A percentile compares a stretch with the other conserved stretches of the same genome.
These are phyloP conservation scores for Melanotaenia boesemani DNA, from an alignment of 2,797 vertebrate species.

Conservation along the genomic window DNA sequence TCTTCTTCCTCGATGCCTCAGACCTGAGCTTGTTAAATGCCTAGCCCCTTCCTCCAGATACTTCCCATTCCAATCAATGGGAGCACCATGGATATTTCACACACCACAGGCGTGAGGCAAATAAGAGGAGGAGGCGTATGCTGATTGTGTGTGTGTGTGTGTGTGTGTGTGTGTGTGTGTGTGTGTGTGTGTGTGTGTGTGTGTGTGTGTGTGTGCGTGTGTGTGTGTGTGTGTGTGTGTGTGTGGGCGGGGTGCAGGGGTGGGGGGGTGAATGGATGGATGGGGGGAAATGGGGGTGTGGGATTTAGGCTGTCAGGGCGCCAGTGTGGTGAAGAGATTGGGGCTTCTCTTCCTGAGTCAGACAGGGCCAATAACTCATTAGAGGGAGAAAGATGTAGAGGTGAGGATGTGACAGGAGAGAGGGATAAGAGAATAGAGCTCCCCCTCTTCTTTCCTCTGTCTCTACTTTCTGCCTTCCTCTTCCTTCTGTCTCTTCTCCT, in stretches of 20 bases:
- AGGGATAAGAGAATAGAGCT: constrained; percentile 42
- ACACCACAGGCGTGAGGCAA: constrained; percentile 57
- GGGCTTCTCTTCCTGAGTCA: constrained; percentile 76
- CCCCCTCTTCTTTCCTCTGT: constrained; percentile 30
- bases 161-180: neutral
- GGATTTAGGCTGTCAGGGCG: constrained; percentile 75
- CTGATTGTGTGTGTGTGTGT: constrained; percentile 32
- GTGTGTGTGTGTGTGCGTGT: constrained; percentile 12
- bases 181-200: constrained; percentile 18
- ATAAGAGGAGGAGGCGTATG: constrained; percentile 44
- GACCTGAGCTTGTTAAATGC: constrained; percentile 53
- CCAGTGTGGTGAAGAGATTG: constrained; percentile 73
- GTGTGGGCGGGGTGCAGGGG: too few relatives aligned
- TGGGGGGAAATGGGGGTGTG: constrained; percentile 15
- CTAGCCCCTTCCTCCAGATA: constrained; percentile 14
- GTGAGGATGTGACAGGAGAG: constrained; percentile 52
- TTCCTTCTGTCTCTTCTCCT: constrained; percentile 30
- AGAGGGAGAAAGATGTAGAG: constrained; percentile 64
- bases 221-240: neutral
- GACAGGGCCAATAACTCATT: constrained; percentile 82
- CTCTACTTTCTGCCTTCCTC: neutral
- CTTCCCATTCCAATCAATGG: constrained; percentile 70
- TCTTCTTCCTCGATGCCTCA: constrained; percentile 49
- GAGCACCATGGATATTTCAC: constrained; percentile 74
- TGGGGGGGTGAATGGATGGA: constrained; percentile 31